Evolutionary conservation across 2,113 vertebrate genomes (phyloP).

Genomic region (Syngnathus floridae): DNA sequence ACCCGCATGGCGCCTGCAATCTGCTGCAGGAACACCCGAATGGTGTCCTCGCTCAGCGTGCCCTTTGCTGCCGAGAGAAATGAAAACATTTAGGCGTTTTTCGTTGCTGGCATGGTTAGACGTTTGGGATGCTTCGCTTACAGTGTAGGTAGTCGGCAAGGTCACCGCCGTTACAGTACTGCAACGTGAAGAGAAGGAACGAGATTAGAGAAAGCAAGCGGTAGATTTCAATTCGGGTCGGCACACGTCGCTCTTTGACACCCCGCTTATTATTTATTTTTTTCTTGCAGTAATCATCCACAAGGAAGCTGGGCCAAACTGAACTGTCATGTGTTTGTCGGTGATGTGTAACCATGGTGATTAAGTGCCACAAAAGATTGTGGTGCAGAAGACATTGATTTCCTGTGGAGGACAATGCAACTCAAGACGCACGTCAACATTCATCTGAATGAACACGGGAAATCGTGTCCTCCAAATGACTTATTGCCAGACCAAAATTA

Average conservation of each 20-base stretch:
- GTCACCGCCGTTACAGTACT: constrained; percentile 98
- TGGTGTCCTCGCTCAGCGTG: constrained; percentile 95
- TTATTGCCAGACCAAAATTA: background rate
- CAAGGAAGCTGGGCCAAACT: background rate
- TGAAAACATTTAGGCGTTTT: background rate
- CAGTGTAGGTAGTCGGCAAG: constrained; percentile 96
- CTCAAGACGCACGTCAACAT: constrained; percentile 17
- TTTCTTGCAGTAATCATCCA: too few relatives aligned
- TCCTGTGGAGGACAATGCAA: constrained; percentile 8
- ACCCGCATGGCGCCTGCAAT: constrained; percentile 93
- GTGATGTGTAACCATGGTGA: constrained; percentile 6
- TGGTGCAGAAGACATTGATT: constrained; percentile 18
- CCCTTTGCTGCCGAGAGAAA: constrained; percentile 80
- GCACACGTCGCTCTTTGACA: too few relatives aligned
- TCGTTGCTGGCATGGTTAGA: constrained; percentile 1
- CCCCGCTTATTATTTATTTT: too few relatives aligned
- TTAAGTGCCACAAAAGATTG: constrained; percentile 10
- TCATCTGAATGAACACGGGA: constrained; percentile 22
- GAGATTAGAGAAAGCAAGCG: constrained; percentile 22
- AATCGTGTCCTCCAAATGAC: background rate
- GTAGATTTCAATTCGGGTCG: background rate
- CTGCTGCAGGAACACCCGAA: constrained; percentile 95
- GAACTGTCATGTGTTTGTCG: background rate
- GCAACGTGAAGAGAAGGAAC: constrained; percentile 25
- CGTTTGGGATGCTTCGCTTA: constrained; percentile 69